phyloP scores from a whole-genome alignment of 2,888 invertebrate species.

The Molanna angustata region DNA sequence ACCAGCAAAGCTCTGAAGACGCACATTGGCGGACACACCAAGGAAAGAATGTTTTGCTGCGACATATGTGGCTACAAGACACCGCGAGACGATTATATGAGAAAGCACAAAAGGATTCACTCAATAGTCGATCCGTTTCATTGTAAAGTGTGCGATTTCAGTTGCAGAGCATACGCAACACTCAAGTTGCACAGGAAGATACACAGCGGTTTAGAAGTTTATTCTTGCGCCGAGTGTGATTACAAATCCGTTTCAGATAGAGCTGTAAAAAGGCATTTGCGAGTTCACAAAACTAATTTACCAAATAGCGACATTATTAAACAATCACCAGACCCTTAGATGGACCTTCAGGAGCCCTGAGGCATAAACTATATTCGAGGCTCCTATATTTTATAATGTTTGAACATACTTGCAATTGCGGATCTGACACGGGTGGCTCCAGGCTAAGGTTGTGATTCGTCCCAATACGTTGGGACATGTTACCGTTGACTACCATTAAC shows the following conservation, averaged over 20 bases:
- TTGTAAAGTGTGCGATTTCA: background rate
- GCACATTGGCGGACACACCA: background rate
- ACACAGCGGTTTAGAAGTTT: background rate
- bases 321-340: no score
- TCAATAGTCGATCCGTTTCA: background rate
- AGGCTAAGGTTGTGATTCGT: no score
- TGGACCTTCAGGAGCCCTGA: no score
- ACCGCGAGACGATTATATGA: background rate
- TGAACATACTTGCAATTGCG: no score
- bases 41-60: background rate
- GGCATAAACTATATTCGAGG: no score
- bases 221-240: slow-evolving; percentile 8
- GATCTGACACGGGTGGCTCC: no score
- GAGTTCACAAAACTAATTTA: background rate
- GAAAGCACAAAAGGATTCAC: background rate
- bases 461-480: no score
- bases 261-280: slow-evolving; percentile 7
- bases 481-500: no score
- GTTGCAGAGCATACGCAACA: background rate
- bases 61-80: background rate
- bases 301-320: no score
- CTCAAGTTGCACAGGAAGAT: background rate
- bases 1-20: background rate
- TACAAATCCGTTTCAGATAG: background rate
- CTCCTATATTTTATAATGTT: no score